Conservation (phyloP, 2,797 vertebrate genomes). For the Melanotaenia trifasciata region DNA sequence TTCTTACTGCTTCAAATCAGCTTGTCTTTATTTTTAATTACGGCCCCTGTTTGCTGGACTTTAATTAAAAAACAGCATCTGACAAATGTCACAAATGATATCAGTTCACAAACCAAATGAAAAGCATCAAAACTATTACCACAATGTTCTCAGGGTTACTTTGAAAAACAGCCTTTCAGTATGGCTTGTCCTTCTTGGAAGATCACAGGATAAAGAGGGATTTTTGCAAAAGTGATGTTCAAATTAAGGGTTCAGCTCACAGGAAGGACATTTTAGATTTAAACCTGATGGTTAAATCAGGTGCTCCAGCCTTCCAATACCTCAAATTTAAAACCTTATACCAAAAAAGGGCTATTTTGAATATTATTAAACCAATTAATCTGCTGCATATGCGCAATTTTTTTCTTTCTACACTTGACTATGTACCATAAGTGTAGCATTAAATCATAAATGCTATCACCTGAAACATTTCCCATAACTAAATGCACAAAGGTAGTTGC, state of each 20-base stretch:
- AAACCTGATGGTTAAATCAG: not conserved
- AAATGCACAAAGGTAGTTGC: too few relatives aligned
- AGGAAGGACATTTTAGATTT: not conserved
- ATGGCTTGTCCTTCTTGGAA: not conserved
- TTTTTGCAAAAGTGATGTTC: constrained; percentile 10
- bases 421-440: too few relatives aligned
- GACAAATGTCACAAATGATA: constrained; percentile 55
- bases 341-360: too few relatives aligned
- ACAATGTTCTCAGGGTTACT: not conserved
- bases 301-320: not conserved
- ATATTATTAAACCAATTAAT: too few relatives aligned
- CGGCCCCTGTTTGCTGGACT: constrained; percentile 34
- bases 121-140: constrained; percentile 23
- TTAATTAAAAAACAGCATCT: constrained; percentile 61
- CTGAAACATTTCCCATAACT: too few relatives aligned
- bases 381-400: too few relatives aligned
- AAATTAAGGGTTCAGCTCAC: not conserved
- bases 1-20: constrained; percentile 30
- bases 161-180: not conserved
- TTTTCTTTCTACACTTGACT: too few relatives aligned
- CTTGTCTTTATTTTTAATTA: constrained; percentile 57
- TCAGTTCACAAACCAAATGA: constrained; percentile 40
- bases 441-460: too few relatives aligned
- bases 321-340: too few relatives aligned
- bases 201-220: not conserved